Percentiles rank a stretch among this genome's conserved stretches.
Evolutionary conservation across 1,140 invertebrate genomes (phyloP).

Genomic region (Bombus terrestris): DNA sequence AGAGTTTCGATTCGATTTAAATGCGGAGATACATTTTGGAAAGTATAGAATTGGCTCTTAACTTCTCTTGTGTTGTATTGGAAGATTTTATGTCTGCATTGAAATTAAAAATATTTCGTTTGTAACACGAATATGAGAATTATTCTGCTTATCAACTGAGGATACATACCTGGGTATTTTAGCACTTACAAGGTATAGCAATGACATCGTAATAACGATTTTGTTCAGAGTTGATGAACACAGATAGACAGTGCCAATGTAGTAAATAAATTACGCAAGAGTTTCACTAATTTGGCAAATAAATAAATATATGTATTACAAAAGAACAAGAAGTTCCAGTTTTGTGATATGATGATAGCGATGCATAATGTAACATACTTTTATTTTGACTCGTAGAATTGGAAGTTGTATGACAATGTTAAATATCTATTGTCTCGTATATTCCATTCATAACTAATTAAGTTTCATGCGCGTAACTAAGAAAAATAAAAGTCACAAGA

Average conservation of each 20-base stretch:
- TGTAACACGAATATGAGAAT: neutral
- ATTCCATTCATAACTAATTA: neutral
- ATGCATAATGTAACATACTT: too few relatives aligned
- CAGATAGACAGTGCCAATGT: too few relatives aligned
- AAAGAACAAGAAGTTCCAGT: neutral
- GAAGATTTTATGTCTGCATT: neutral
- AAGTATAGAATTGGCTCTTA: neutral
- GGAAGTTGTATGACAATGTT: neutral
- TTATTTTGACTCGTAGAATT: too few relatives aligned
- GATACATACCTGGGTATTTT: neutral
- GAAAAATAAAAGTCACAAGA: neutral
- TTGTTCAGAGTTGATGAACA: neutral
- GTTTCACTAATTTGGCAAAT: neutral
- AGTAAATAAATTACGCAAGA: too few relatives aligned
- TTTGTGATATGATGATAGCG: too few relatives aligned
- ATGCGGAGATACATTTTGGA: neutral
- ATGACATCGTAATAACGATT: neutral
- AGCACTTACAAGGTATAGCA: too few relatives aligned
- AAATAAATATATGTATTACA: neutral
- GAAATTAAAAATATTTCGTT: neutral
- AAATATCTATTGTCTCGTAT: neutral
- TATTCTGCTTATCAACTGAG: neutral
- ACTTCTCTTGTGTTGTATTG: neutral
- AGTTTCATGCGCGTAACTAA: neutral
- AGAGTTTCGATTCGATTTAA: neutral